Evolutionary conservation across 2,113 vertebrate genomes (phyloP).

Genomic region (Rhynchomys soricoides): DNA sequence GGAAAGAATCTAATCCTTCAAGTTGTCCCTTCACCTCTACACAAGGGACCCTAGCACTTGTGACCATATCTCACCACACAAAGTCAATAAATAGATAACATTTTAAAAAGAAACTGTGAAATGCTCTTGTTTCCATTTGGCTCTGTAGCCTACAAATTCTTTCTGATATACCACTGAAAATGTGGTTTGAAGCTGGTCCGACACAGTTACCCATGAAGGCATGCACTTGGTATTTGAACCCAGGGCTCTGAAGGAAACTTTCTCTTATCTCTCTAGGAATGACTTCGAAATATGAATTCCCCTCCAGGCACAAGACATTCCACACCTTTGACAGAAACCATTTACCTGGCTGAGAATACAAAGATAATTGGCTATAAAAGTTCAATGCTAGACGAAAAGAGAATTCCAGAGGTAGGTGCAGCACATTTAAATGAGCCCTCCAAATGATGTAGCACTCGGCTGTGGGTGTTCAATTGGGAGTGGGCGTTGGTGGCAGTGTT

Average conservation of each 20-base stretch:
- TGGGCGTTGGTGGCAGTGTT: background rate
- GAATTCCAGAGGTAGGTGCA: background rate
- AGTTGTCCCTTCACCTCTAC: background rate
- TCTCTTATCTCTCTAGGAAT: background rate
- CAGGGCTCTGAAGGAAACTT: background rate
- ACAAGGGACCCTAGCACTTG: background rate
- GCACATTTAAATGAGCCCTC: background rate
- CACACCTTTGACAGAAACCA: background rate
- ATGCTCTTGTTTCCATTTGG: background rate
- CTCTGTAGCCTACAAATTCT: background rate
- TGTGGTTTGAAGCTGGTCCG: background rate
- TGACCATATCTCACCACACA: background rate
- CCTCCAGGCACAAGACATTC: background rate
- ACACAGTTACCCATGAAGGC: background rate
- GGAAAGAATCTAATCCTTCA: background rate
- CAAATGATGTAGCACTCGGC: background rate
- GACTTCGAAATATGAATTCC: slow-evolving; percentile 3
- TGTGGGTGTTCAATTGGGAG: background rate
- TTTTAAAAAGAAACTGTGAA: background rate
- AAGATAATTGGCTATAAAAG: background rate
- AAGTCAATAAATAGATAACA: background rate
- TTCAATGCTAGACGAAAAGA: slow-evolving; percentile 29
- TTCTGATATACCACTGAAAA: background rate
- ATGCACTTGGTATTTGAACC: background rate
- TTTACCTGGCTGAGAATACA: background rate